Percentiles rank a stretch among this genome's conserved stretches.
These are phyloP conservation scores for Scaptomyza polygonia DNA, from an alignment of 2,888 invertebrate genomes.

Conservation along the genomic window DNA sequence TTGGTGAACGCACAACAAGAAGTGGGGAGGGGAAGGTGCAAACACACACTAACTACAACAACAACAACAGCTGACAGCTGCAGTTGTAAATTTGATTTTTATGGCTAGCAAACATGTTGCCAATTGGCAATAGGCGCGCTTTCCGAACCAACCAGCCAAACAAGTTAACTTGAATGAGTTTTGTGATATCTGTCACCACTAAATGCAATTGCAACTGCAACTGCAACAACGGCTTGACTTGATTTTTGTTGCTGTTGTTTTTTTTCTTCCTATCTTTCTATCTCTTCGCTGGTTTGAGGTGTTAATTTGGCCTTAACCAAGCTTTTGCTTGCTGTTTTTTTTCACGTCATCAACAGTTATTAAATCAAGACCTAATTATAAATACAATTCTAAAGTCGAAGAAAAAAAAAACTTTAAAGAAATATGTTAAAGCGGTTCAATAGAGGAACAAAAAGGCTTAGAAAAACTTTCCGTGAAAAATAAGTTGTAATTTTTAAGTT, in stretches of 20 bases:
- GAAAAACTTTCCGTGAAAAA: neutral
- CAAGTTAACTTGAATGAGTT: conserved; percentile 56
- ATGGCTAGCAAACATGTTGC: conserved; percentile 70
- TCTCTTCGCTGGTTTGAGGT: conserved; percentile 56
- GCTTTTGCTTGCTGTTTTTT: conserved; percentile 22
- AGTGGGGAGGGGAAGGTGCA: too few relatives aligned
- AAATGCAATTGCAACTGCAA: conserved; percentile 49
- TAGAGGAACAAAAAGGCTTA: neutral
- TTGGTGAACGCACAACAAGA: conserved; percentile 33
- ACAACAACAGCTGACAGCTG: conserved; percentile 63
- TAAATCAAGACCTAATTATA: conserved; percentile 4
- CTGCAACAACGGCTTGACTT: conserved; percentile 16
- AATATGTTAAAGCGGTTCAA: neutral
- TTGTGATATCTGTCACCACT: conserved; percentile 72
- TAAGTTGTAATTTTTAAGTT: too few relatives aligned
- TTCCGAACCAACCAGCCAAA: conserved; percentile 41
- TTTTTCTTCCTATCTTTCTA: neutral
- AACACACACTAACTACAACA: conserved; percentile 27
- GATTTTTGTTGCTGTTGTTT: conserved; percentile 6
- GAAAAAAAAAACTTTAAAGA: neutral
- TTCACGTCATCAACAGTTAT: conserved; percentile 48
- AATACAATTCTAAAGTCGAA: neutral
- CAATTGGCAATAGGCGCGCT: conserved; percentile 59
- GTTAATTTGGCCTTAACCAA: conserved; percentile 64
- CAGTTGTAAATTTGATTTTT: conserved; percentile 78